Percentiles rank a stretch among this genome's conserved stretches.
Evolutionary conservation across 1,140 invertebrate genomes (phyloP).

Genomic region (Sarcophaga bullata): DNA sequence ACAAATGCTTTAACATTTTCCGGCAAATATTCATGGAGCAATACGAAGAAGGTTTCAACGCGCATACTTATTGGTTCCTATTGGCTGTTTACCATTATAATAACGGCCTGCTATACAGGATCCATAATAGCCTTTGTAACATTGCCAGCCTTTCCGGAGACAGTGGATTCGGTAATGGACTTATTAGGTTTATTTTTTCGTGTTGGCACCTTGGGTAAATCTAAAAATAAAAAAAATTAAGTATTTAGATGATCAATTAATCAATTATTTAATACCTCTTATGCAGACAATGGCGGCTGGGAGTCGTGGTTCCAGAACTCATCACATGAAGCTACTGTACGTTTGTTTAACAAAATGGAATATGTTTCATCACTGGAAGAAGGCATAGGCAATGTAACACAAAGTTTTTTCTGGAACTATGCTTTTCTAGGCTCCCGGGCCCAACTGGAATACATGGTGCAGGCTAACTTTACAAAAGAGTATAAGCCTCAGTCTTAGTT

Average conservation of each 20-base stretch:
- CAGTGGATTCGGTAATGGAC: constrained; percentile 73
- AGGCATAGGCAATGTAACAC: constrained; percentile 76
- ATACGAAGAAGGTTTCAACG: constrained; percentile 74
- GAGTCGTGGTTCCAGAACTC: constrained; percentile 74
- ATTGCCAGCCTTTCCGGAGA: constrained; percentile 75
- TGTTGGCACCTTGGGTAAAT: constrained; percentile 60
- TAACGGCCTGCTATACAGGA: constrained; percentile 81
- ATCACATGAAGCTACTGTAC: constrained; percentile 69
- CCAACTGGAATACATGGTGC: constrained; percentile 75
- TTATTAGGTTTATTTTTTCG: constrained; percentile 71
- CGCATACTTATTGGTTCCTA: constrained; percentile 78
- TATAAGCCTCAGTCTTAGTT: constrained; percentile 51
- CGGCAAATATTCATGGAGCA: constrained; percentile 75
- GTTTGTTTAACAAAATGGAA: constrained; percentile 73
- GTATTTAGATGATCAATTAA: neutral
- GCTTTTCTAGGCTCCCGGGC: constrained; percentile 76
- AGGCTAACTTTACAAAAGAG: constrained; percentile 74
- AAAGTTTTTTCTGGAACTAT: constrained; percentile 77
- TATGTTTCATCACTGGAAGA: constrained; percentile 72
- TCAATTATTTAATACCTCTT: neutral
- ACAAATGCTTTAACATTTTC: constrained; percentile 81
- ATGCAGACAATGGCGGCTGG: constrained; percentile 77
- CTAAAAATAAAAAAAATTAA: neutral
- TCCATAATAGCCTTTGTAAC: constrained; percentile 84
- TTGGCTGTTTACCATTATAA: constrained; percentile 83